Evolutionary conservation across 2,113 vertebrate genomes (phyloP).

Genomic region (Panurus biarmicus): DNA sequence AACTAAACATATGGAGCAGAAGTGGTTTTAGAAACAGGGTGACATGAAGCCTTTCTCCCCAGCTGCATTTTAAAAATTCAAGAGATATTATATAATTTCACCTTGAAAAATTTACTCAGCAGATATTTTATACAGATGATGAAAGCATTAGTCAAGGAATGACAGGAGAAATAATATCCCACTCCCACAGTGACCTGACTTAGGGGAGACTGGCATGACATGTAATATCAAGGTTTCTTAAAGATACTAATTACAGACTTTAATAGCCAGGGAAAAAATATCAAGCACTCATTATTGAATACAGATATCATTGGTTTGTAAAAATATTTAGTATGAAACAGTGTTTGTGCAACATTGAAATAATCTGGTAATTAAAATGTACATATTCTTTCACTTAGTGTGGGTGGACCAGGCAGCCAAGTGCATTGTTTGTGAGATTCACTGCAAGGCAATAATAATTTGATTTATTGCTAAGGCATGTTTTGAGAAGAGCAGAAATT

Average conservation of each 20-base stretch:
- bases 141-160: neutral
- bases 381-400: conserved; percentile 21
- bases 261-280: neutral
- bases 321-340: conserved; percentile 20
- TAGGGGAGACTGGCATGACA: neutral
- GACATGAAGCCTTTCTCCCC: neutral
- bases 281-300: neutral
- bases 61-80: neutral
- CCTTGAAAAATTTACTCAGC: neutral
- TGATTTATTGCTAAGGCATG: conserved; percentile 38
- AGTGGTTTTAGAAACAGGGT: neutral
- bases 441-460: conserved; percentile 46
- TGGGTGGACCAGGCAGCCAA: conserved; percentile 42
- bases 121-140: neutral
- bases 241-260: neutral
- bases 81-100: neutral
- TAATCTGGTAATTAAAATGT: conserved; percentile 55
- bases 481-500: neutral
- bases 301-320: neutral
- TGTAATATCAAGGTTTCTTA: neutral
- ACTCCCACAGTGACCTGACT: neutral
- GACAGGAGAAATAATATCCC: neutral
- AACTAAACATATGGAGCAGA: neutral
- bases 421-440: conserved; percentile 30
- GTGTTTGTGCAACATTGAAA: conserved; percentile 3